These are phyloP conservation scores for Bathybates hornii DNA, from an alignment of 2,113 vertebrate species.

Conservation along the genomic window DNA sequence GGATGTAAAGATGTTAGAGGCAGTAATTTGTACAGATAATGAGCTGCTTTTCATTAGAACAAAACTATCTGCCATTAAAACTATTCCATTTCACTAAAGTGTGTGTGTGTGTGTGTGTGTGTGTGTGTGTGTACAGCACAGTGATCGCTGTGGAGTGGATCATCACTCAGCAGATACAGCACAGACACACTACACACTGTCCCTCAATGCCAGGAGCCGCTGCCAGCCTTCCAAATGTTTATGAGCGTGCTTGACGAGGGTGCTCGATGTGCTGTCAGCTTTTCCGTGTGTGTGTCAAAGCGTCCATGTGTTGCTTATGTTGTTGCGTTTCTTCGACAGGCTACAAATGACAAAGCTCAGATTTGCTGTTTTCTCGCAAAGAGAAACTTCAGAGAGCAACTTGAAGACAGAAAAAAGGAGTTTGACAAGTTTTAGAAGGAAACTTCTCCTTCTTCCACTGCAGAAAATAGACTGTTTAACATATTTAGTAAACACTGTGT, in stretches of 20 bases:
- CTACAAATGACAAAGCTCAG: not conserved
- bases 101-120: not conserved
- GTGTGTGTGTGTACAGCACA: not conserved
- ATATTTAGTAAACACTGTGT: not conserved
- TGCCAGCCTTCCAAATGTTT: not conserved
- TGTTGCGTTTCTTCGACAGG: not conserved
- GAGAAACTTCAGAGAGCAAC: not conserved
- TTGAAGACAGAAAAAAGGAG: not conserved
- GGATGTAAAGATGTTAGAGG: not conserved
- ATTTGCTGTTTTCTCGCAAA: not conserved
- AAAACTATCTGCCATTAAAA: not conserved
- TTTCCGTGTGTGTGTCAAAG: not conserved
- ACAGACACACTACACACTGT: not conserved
- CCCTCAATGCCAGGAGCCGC: not conserved
- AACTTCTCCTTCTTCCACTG: not conserved
- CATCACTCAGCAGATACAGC: not conserved
- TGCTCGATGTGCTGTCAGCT: not conserved
- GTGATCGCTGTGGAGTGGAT: not conserved
- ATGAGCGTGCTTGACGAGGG: not conserved
- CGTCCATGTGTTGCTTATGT: not conserved
- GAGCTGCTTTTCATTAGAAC: not conserved
- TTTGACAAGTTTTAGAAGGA: not conserved
- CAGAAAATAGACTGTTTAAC: conserved; percentile 27
- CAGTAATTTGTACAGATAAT: not conserved
- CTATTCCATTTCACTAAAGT: not conserved